Evolutionary conservation across 2,888 invertebrate genomes (phyloP).

Genomic region (Mycalesis mineus): DNA sequence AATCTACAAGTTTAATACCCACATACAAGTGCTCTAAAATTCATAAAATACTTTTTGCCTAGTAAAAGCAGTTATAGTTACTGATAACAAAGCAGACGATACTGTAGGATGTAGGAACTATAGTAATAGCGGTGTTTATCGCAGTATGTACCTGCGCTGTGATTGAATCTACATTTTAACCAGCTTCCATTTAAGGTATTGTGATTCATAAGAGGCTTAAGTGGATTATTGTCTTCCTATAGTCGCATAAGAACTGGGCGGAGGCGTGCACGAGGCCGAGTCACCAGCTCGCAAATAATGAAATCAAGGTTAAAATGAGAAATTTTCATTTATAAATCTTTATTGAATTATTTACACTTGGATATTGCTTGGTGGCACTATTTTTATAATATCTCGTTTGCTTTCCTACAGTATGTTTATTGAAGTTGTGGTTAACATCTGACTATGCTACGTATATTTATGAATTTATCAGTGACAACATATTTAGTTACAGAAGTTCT

Average conservation of each 20-base stretch:
- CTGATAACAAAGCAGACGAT: too few relatives aligned
- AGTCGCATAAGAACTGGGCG: conserved; percentile 13
- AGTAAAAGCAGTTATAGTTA: too few relatives aligned
- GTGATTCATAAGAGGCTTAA: conserved; percentile 21
- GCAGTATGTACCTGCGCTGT: neutral
- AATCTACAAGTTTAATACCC: too few relatives aligned
- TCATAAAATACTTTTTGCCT: too few relatives aligned
- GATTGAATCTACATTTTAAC: conserved; percentile 8
- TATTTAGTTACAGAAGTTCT: too few relatives aligned
- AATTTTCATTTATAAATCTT: neutral
- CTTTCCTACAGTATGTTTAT: neutral
- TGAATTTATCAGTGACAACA: too few relatives aligned
- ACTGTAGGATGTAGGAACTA: too few relatives aligned
- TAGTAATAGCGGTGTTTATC: neutral
- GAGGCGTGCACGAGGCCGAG: conserved; percentile 20
- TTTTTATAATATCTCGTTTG: too few relatives aligned
- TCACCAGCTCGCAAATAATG: conserved; percentile 15
- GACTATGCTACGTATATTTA: too few relatives aligned
- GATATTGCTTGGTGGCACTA: neutral
- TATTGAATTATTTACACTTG: neutral
- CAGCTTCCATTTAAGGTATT: conserved; percentile 10
- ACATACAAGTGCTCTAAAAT: too few relatives aligned
- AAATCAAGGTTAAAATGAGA: conserved; percentile 16
- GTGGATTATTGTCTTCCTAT: conserved; percentile 23
- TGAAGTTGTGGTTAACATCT: neutral